A percentile compares a stretch with the other conserved stretches of the same genome.
Conservation (phyloP, 2,888 invertebrate genomes). For the Masnerella sp. region DNA sequence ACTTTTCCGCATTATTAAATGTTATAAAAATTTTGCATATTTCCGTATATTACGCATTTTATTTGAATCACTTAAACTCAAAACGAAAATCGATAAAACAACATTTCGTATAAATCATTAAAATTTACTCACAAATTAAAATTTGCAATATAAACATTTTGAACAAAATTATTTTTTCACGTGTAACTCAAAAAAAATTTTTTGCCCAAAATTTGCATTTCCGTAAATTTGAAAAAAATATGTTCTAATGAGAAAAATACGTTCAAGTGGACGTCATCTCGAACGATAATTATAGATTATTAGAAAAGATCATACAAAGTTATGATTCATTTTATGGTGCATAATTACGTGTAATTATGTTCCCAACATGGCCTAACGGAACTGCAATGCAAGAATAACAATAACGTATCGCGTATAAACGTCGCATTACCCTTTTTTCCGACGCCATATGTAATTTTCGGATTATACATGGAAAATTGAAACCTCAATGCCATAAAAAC, state of each 20-base stretch:
- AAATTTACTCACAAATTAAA: too few species aligned
- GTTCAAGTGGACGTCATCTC: slow-evolving; percentile 1
- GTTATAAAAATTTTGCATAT: not conserved
- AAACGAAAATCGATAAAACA: too few species aligned
- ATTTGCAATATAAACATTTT: too few species aligned
- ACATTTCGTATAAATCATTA: too few species aligned
- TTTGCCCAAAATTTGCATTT: not conserved
- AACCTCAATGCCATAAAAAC: slow-evolving; percentile 6
- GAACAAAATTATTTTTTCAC: too few species aligned
- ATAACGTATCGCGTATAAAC: slow-evolving; percentile 3
- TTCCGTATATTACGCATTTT: not conserved
- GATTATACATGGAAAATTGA: slow-evolving; percentile 16
- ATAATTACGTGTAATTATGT: slow-evolving; percentile 21
- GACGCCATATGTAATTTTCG: slow-evolving; percentile 6
- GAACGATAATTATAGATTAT: slow-evolving; percentile 22
- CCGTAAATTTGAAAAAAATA: too few species aligned
- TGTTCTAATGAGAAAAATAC: slow-evolving; percentile 1
- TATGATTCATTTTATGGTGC: slow-evolving; percentile 29
- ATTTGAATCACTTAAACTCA: too few species aligned
- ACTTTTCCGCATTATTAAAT: not conserved
- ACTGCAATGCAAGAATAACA: slow-evolving; percentile 12
- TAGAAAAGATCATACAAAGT: slow-evolving; percentile 21
- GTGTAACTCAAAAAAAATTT: not conserved
- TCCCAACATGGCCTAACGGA: slow-evolving; percentile 13
- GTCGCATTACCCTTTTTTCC: slow-evolving; percentile 1